A percentile compares a stretch with the other conserved stretches of the same genome.
Conservation (phyloP, 2,888 invertebrate genomes). For the Thyatira batis region DNA sequence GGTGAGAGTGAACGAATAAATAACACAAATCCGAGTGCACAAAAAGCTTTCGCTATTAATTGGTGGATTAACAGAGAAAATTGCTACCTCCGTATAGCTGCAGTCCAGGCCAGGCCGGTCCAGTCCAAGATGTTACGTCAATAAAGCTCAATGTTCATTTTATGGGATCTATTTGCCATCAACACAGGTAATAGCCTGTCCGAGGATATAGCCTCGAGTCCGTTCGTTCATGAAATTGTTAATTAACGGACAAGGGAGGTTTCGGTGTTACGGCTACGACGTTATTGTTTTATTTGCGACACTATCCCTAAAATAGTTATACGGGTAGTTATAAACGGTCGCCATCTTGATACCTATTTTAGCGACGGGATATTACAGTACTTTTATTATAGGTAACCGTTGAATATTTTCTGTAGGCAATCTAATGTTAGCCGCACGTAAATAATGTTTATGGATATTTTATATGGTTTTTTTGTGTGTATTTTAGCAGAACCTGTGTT, state of each 20-base stretch:
- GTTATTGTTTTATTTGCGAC: slow-evolving; percentile 18
- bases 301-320: background rate
- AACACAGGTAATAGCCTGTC: slow-evolving; percentile 44
- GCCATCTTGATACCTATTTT: too few species aligned
- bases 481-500: too few species aligned
- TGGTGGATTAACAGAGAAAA: background rate
- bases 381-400: background rate
- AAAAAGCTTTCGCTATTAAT: background rate
- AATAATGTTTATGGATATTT: too few species aligned
- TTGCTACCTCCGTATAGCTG: background rate
- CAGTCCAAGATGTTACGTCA: slow-evolving; percentile 5
- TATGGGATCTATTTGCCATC: slow-evolving; percentile 32
- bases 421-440: too few species aligned
- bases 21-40: background rate
- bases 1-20: background rate
- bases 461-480: too few species aligned
- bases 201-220: slow-evolving; percentile 31
- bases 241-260: slow-evolving; percentile 44
- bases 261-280: slow-evolving; percentile 18
- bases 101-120: too few species aligned
- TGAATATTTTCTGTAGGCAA: too few species aligned
- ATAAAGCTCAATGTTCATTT: slow-evolving; percentile 5
- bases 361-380: too few species aligned
- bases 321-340: too few species aligned
- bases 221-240: slow-evolving; percentile 56